Percentiles rank a stretch among this genome's conserved stretches.
Conservation (phyloP, 30 jellyfish, hydroid and myxozoan species). For the Hydractinia symbiolongicarpus region DNA sequence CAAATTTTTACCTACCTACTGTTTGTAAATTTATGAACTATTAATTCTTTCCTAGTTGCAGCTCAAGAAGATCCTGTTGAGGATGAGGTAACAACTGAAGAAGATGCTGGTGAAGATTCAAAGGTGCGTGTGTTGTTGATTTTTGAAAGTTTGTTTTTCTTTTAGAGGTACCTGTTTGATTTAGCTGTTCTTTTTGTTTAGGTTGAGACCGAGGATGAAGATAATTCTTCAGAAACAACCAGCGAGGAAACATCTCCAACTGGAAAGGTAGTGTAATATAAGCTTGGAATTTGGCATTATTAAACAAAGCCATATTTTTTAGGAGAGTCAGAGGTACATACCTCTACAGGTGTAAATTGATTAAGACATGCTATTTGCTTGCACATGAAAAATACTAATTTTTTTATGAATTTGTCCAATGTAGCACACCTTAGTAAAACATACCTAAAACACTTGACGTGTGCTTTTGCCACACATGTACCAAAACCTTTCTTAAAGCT, state of each 20-base stretch:
- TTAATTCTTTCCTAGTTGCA: slow-evolving; percentile 30
- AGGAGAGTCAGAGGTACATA: too few species aligned
- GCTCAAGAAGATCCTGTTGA: slow-evolving; percentile 87
- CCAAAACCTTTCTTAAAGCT: neutral
- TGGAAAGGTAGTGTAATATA: slow-evolving; percentile 17
- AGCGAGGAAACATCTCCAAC: slow-evolving; percentile 34
- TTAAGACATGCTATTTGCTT: too few species aligned
- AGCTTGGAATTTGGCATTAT: too few species aligned
- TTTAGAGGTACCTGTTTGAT: too few species aligned
- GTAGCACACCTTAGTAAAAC: too few species aligned
- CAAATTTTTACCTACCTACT: too few species aligned
- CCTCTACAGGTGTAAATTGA: too few species aligned
- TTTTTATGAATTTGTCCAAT: too few species aligned
- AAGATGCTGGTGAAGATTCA: slow-evolving; percentile 53
- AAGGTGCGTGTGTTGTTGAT: slow-evolving; percentile 17
- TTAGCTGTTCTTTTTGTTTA: neutral
- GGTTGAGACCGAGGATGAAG: slow-evolving; percentile 82
- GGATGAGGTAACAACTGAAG: slow-evolving; percentile 67
- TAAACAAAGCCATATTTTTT: too few species aligned
- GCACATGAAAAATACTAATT: too few species aligned
- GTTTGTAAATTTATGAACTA: neutral
- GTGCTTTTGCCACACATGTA: too few species aligned
- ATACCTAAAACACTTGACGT: neutral
- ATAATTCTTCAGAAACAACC: too few species aligned
- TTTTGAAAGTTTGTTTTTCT: neutral